Percentiles rank a stretch among this genome's conserved stretches.
phyloP scores from a whole-genome alignment of 2,888 invertebrate genomes.

The Rhorus exstirpatorius region DNA sequence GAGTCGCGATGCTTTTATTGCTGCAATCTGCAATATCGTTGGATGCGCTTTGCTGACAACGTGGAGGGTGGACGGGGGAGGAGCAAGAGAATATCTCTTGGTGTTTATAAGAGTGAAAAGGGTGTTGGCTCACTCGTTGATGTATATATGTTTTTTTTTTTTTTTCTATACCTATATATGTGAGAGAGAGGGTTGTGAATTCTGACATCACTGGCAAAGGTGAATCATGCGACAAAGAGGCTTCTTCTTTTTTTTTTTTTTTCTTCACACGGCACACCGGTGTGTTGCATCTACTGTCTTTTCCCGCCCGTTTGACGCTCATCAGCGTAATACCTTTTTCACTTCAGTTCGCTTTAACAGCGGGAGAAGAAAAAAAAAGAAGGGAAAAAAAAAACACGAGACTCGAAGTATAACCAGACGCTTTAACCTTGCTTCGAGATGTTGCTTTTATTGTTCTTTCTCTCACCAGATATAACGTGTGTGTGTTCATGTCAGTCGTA shows the following conservation, averaged over 20 bases:
- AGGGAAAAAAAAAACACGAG: background rate
- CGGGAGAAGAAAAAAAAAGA: background rate
- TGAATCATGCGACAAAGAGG: conserved; percentile 59
- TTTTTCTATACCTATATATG: background rate
- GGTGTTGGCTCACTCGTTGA: conserved; percentile 28
- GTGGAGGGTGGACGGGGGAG: background rate
- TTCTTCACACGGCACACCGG: conserved; percentile 20
- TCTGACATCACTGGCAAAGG: conserved; percentile 19
- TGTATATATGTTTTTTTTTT: background rate
- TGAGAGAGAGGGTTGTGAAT: background rate
- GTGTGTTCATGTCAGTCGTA: conserved; percentile 4
- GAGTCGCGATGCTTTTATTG: conserved; percentile 57
- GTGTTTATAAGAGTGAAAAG: conserved; percentile 27
- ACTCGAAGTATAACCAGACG: conserved; percentile 15
- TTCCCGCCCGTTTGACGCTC: conserved; percentile 55
- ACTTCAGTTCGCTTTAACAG: conserved; percentile 33
- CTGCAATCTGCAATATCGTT: conserved; percentile 39
- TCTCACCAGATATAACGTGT: background rate
- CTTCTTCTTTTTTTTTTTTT: no score
- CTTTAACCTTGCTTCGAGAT: conserved; percentile 26
- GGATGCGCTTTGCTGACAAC: conserved; percentile 41
- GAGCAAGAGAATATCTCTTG: conserved; percentile 1
- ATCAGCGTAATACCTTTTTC: conserved; percentile 56
- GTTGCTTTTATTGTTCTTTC: background rate
- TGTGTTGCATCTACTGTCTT: conserved; percentile 43